Conservation (phyloP, 1,140 invertebrate species). For the Whitmania pigra region DNA sequence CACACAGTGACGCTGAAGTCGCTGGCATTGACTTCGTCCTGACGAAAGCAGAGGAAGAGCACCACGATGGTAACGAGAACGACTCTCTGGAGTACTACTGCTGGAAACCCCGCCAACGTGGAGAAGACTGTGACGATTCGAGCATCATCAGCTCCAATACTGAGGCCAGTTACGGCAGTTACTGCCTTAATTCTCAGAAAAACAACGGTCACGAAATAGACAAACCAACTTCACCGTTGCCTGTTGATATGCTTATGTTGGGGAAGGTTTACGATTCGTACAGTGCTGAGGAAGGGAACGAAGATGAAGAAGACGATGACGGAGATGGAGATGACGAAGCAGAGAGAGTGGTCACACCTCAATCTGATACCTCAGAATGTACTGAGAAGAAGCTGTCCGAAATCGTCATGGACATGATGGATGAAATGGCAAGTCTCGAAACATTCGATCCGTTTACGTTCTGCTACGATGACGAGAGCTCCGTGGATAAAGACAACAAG, state of each 20-base stretch:
- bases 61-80: neutral
- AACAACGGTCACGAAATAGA: neutral
- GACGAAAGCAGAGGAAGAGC: neutral
- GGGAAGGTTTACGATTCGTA: slow-evolving; percentile 1
- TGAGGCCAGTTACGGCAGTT: slow-evolving; percentile 2
- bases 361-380: neutral
- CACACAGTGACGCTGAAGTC: neutral
- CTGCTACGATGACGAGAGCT: neutral
- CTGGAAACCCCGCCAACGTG: neutral
- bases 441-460: neutral
- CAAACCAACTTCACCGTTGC: neutral
- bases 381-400: neutral
- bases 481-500: neutral
- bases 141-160: slow-evolving; percentile 1
- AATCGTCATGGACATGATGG: slow-evolving; percentile 1
- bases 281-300: neutral
- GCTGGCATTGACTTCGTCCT: neutral
- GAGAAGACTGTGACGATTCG: neutral
- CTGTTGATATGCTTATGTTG: neutral
- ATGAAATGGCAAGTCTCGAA: neutral
- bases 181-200: neutral
- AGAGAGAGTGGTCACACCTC: slow-evolving; percentile 1
- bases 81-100: neutral
- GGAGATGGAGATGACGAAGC: neutral
- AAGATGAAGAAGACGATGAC: neutral